A percentile compares a stretch with the other conserved stretches of the same genome.
phyloP scores from a whole-genome alignment of 1,140 invertebrate genomes.

The Polyergus mexicanus region DNA sequence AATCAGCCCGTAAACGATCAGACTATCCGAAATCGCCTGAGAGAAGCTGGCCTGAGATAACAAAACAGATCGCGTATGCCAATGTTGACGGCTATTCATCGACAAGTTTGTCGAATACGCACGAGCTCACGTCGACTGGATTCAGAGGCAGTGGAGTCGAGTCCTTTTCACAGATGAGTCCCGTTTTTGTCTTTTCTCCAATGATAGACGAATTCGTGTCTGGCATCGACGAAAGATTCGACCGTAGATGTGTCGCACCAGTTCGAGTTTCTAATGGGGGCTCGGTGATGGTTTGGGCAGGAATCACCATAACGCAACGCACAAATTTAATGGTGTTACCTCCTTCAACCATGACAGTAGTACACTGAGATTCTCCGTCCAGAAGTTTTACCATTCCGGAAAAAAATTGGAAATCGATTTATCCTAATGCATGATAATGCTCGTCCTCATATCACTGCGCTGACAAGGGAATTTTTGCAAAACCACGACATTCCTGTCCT shows the following conservation, averaged over 20 bases:
- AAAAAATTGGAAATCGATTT: no score
- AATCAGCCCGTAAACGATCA: neutral
- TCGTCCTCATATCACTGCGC: no score
- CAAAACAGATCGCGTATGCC: neutral
- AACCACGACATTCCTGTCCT: no score
- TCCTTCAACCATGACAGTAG: neutral
- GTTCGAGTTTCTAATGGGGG: no score
- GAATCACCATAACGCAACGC: neutral
- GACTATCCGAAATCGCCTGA: neutral
- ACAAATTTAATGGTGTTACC: neutral
- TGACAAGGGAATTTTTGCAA: no score
- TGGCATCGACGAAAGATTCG: no score
- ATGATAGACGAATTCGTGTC: no score
- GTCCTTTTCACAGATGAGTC: neutral
- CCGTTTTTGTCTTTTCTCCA: no score
- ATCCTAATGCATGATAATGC: no score
- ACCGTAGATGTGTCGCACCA: no score
- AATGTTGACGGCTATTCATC: neutral
- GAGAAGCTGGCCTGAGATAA: neutral
- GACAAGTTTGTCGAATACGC: neutral
- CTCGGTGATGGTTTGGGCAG: no score
- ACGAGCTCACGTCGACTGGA: neutral
- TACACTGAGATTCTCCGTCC: neutral
- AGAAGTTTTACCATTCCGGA: no score
- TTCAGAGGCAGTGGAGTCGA: conserved; percentile 1